A percentile compares a stretch with the other conserved stretches of the same genome.
phyloP scores from a whole-genome alignment of 2,113 vertebrate species.

The Eulemur macaco region DNA sequence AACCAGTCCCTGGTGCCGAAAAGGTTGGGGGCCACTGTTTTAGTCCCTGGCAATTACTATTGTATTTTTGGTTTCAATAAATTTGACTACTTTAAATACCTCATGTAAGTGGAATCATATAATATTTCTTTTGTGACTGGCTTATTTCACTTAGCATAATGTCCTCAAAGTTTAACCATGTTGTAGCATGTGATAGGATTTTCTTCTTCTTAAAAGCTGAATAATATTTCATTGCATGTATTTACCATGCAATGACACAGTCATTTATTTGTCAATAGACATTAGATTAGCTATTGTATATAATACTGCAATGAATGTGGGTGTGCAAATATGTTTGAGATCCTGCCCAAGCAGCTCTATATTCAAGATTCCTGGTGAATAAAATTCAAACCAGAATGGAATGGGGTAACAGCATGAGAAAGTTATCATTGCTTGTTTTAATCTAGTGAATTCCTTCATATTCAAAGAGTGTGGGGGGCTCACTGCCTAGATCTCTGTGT shows the following conservation, averaged over 20 bases:
- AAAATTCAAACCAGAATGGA: neutral
- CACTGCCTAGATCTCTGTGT: neutral
- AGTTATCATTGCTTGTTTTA: neutral
- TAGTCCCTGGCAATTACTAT: neutral
- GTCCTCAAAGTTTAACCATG: neutral
- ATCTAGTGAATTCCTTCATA: neutral
- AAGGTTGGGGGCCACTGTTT: too few relatives aligned
- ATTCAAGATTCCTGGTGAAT: neutral
- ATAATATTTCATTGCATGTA: neutral
- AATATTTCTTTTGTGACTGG: neutral
- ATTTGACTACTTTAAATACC: neutral
- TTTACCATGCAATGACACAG: too few relatives aligned
- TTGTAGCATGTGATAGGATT: neutral
- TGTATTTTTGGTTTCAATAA: neutral
- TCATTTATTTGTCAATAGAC: neutral
- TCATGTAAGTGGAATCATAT: neutral
- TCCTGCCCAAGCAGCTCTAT: neutral
- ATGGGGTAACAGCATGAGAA: neutral
- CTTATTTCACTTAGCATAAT: neutral
- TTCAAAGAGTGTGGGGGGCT: neutral
- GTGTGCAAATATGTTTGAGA: neutral
- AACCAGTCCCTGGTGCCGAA: too few relatives aligned
- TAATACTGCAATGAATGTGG: neutral
- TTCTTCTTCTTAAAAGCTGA: neutral
- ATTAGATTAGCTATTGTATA: neutral